phyloP scores from a whole-genome alignment of 2,797 vertebrate species.

The Lagodon rhomboides region DNA sequence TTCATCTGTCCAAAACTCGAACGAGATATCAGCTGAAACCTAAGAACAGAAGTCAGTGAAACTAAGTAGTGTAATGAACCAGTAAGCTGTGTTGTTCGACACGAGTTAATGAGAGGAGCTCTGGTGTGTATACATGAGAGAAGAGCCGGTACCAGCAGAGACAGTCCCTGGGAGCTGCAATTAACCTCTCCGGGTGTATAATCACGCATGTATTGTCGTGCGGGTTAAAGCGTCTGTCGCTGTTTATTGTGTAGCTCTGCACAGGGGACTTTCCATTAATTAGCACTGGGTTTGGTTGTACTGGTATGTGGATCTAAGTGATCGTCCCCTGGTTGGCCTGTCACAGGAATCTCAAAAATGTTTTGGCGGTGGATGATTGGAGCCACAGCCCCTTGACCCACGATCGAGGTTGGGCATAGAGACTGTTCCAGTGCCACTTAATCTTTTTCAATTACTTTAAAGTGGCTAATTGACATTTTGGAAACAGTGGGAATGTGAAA shows the following conservation, averaged over 20 bases:
- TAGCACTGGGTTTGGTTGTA: neutral
- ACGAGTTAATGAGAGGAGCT: constrained; percentile 6
- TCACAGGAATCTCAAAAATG: neutral
- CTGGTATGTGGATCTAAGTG: neutral
- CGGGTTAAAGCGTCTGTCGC: constrained; percentile 10
- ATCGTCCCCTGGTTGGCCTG: neutral
- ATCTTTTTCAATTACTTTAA: neutral
- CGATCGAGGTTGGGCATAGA: neutral
- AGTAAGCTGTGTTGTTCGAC: neutral
- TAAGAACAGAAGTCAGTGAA: neutral
- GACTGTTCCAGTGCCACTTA: neutral
- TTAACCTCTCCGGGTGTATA: constrained; percentile 23
- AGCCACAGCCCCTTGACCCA: neutral
- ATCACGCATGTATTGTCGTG: constrained; percentile 5
- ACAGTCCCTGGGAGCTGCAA: neutral
- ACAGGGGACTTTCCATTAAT: constrained; percentile 1
- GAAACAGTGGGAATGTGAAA: neutral
- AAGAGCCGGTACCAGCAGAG: constrained; percentile 3
- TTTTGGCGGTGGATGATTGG: neutral
- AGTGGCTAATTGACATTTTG: neutral
- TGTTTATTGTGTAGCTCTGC: neutral
- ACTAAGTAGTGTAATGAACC: neutral
- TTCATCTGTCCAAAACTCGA: neutral
- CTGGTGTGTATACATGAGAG: neutral
- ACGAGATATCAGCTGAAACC: neutral